A percentile compares a stretch with the other conserved stretches of the same genome.
These are phyloP conservation scores for Pterocles burchelli DNA, from an alignment of 2,113 vertebrate species.

Conservation along the genomic window DNA sequence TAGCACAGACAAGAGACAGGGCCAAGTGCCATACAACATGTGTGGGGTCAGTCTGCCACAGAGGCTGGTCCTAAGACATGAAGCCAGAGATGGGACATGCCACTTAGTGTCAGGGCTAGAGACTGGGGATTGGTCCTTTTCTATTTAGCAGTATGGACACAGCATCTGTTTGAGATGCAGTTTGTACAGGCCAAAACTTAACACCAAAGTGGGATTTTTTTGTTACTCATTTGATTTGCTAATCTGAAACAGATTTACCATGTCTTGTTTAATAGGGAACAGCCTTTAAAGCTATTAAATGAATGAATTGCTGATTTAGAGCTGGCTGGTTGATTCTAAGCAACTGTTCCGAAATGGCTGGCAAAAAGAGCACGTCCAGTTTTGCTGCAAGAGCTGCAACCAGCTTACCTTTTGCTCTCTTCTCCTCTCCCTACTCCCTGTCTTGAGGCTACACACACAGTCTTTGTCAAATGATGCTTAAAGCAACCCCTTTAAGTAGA, in stretches of 20 bases:
- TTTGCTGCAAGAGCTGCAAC: neutral
- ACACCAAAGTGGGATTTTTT: neutral
- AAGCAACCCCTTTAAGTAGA: neutral
- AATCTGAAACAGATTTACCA: slow-evolving; percentile 51
- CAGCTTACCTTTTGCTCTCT: neutral
- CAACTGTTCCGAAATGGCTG: slow-evolving; percentile 37
- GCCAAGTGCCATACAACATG: neutral
- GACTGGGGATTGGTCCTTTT: neutral
- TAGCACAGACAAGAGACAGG: neutral
- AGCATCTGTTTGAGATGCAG: slow-evolving; percentile 23
- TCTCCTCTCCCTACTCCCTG: neutral
- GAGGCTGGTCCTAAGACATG: neutral
- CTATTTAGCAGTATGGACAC: neutral
- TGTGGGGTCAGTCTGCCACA: neutral
- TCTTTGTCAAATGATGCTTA: neutral
- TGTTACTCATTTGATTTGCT: slow-evolving; percentile 26
- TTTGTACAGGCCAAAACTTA: neutral
- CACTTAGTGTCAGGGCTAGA: neutral
- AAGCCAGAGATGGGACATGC: neutral
- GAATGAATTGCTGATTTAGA: slow-evolving; percentile 21
- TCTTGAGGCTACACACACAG: fast-evolving
- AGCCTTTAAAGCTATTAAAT: slow-evolving; percentile 41
- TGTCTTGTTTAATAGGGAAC: slow-evolving; percentile 23
- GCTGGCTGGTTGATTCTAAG: neutral
- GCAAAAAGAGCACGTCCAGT: neutral